A percentile compares a stretch with the other conserved stretches of the same genome.
Evolutionary conservation across 2,888 invertebrate species (phyloP).

Genomic region (Agrochola lota): DNA sequence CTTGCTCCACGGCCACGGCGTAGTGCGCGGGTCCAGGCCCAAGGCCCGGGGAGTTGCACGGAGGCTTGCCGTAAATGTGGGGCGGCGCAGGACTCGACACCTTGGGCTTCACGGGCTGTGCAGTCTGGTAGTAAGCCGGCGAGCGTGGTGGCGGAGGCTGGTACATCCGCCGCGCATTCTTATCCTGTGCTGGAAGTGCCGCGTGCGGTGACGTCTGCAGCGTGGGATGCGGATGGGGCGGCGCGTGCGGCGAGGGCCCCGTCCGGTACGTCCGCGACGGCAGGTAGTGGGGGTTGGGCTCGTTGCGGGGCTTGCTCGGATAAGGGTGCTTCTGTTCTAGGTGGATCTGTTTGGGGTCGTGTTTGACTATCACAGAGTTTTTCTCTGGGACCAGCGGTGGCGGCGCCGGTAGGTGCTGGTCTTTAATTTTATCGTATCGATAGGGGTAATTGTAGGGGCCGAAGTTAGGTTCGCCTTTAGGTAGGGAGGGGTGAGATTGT

Average conservation of each 20-base stretch:
- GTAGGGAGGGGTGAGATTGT: slow-evolving; percentile 80
- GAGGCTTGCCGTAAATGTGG: slow-evolving; percentile 93
- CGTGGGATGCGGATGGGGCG: slow-evolving; percentile 88
- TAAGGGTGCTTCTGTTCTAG: slow-evolving; percentile 91
- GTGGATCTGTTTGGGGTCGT: slow-evolving; percentile 92
- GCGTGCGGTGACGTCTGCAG: slow-evolving; percentile 86
- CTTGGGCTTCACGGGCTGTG: slow-evolving; percentile 90
- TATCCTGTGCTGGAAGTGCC: slow-evolving; percentile 77
- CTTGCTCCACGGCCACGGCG: slow-evolving; percentile 81
- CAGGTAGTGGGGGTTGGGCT: slow-evolving; percentile 90
- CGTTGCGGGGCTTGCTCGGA: slow-evolving; percentile 90
- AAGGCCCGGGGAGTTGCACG: slow-evolving; percentile 87
- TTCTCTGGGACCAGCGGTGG: slow-evolving; percentile 93
- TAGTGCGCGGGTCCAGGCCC: slow-evolving; percentile 88
- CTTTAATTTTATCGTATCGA: slow-evolving; percentile 92
- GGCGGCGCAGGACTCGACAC: slow-evolving; percentile 95
- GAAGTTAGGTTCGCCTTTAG: slow-evolving; percentile 93
- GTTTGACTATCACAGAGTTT: slow-evolving; percentile 95
- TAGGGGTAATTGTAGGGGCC: slow-evolving; percentile 92
- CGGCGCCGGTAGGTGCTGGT: slow-evolving; percentile 92
- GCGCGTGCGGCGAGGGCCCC: slow-evolving; percentile 89
- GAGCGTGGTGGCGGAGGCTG: slow-evolving; percentile 81
- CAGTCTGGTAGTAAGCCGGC: slow-evolving; percentile 87
- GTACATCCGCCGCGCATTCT: slow-evolving; percentile 71
- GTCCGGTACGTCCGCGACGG: slow-evolving; percentile 87